Base-by-base conservation (phyloP, 1,140 invertebrate species). In the Polyergus mexicanus region DNA sequence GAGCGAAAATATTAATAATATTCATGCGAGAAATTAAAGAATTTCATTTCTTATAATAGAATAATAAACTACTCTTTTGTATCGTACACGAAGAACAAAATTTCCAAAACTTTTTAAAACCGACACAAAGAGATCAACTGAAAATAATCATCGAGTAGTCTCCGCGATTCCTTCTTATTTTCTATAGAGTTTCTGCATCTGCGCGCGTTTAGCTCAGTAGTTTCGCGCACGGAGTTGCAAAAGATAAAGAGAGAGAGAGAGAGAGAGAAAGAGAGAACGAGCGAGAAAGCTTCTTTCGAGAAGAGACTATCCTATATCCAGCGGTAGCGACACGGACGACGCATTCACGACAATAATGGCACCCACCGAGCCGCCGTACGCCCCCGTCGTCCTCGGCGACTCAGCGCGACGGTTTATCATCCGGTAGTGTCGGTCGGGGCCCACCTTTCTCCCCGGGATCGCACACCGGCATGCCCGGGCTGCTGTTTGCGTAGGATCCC, bases 401-500 rank as follows among this genome's bases (percentile, higher is more conserved):
- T 84, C 81, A 84, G 32, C 72, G 44, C 47, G 83, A 77, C 72
- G 65, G 83, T 84, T 84, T 84, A 78, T 84, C 72, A 84, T 84
- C 83, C 71, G 58, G 41, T 63, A 54, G 72, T 10, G 83, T 28
- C 38, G 44, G 76, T 65, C 60, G 78, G 78, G 78, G 68, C 78
- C 78, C 68, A 83, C 68, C 78, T 83, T 74, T 83, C 32, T 68
- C 38, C 54, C 84, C 87, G 54, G 84, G 81, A 83, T 88, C 87
- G 69, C 80, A 54, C 85, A 83, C 83, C 63, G 83, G 25, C 22
- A 22, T 74, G 51, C 69, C 81, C 35, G 44, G 76, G 16, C 32
- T 80, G 16, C 32, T 80, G 72, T 78, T 75, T 80, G 81, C 88
- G 76, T 83, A 88, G 85, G 76, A 89, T 81, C 58, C 60, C 54